Evolutionary conservation across 2,797 vertebrate species (phyloP).

Genomic region (Spea hammondii): DNA sequence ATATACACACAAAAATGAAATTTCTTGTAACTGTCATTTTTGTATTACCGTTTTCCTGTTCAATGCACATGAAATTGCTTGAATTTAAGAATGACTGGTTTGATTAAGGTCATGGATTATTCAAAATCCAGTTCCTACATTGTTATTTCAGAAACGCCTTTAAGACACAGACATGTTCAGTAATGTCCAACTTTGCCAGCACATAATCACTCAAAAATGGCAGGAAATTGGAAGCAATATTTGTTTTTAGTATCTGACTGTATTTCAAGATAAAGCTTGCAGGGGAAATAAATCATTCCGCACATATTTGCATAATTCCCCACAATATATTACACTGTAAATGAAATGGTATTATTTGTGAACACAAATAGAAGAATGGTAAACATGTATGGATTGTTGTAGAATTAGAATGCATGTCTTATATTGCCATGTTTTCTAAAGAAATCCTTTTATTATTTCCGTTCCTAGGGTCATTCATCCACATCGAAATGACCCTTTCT

Average conservation of each 20-base stretch:
- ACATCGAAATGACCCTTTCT: too few relatives aligned
- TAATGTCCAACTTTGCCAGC: neutral
- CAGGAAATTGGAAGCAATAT: slow-evolving; percentile 5
- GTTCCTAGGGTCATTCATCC: too few relatives aligned
- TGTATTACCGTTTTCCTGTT: neutral
- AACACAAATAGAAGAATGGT: neutral
- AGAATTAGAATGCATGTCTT: too few relatives aligned
- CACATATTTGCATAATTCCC: neutral
- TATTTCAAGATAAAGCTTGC: slow-evolving; percentile 1
- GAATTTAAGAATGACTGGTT: neutral
- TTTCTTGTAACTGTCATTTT: neutral
- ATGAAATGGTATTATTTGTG: neutral
- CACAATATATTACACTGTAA: neutral
- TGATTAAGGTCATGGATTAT: slow-evolving; percentile 9
- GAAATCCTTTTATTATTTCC: too few relatives aligned
- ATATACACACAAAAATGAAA: too few relatives aligned
- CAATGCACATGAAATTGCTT: neutral
- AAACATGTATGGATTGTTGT: too few relatives aligned
- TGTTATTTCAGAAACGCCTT: neutral
- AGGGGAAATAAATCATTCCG: neutral
- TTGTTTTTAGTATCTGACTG: neutral
- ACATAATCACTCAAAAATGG: slow-evolving; percentile 4
- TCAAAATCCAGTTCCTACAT: neutral
- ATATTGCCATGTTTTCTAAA: too few relatives aligned
- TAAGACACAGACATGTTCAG: slow-evolving; percentile 1